Conservation (phyloP, 2,888 invertebrate genomes). For the Epistrophe grossulariae region DNA sequence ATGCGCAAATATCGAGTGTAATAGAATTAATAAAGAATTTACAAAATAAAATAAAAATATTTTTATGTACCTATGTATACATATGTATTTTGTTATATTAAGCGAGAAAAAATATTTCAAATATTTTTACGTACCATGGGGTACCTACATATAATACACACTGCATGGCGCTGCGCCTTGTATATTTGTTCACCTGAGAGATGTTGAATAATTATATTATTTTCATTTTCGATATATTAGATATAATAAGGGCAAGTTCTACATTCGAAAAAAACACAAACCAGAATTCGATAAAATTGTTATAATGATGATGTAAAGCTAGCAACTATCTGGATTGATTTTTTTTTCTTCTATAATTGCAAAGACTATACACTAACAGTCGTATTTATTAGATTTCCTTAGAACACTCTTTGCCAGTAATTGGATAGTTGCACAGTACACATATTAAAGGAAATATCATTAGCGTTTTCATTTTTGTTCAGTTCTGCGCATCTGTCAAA, state of each 20-base stretch:
- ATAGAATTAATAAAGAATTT: slow-evolving; percentile 7
- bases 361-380: no score
- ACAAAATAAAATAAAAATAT: slow-evolving; percentile 5
- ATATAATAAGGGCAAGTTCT: background rate
- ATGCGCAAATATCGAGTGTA: slow-evolving; percentile 15
- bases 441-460: no score
- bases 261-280: background rate
- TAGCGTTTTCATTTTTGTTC: no score
- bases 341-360: no score
- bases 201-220: slow-evolving; percentile 20
- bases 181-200: slow-evolving; percentile 12
- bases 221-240: background rate
- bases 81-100: background rate
- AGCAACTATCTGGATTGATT: background rate
- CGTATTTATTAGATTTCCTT: no score
- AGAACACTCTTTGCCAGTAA: no score
- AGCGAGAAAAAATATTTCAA: slow-evolving; percentile 33
- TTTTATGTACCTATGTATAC: background rate
- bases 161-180: no score
- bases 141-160: background rate
- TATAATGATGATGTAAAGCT: background rate
- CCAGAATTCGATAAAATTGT: background rate
- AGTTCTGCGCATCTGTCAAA: no score
- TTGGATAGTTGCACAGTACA: no score
- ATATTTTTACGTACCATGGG: background rate